Percentiles rank a stretch among this genome's conserved stretches.
These are phyloP conservation scores for Cyclargus thomasi DNA, from an alignment of 1,140 invertebrate species.

Conservation along the genomic window DNA sequence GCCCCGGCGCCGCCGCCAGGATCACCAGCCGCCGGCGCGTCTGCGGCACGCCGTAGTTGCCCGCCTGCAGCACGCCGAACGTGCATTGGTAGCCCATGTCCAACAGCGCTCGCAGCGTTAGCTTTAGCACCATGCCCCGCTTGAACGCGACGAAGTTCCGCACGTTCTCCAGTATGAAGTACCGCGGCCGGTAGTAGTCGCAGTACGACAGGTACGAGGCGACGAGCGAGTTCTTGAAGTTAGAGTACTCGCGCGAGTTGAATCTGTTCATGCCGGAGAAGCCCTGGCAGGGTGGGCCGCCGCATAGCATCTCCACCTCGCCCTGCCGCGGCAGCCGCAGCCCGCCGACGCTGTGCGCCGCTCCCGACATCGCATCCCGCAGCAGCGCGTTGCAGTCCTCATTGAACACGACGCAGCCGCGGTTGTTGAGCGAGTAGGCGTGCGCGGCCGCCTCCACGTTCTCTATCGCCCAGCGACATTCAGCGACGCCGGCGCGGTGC, in stretches of 20 bases:
- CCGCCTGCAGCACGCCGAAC: constrained; percentile 90
- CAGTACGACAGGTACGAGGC: constrained; percentile 89
- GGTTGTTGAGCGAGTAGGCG: constrained; percentile 88
- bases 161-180: constrained; percentile 92
- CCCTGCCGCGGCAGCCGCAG: constrained; percentile 84
- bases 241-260: constrained; percentile 89
- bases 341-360: constrained; percentile 60
- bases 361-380: constrained; percentile 78
- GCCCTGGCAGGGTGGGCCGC: constrained; percentile 94
- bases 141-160: constrained; percentile 90
- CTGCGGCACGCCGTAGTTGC: constrained; percentile 90
- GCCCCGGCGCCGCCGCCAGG: constrained; percentile 88
- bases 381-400: constrained; percentile 89
- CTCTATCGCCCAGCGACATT: constrained; percentile 89
- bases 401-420: constrained; percentile 83
- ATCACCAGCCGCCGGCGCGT: constrained; percentile 87
- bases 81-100: constrained; percentile 93
- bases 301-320: constrained; percentile 90
- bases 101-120: constrained; percentile 85
- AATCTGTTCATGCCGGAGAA: constrained; percentile 95
- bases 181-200: constrained; percentile 90
- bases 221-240: constrained; percentile 93
- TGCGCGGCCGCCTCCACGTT: constrained; percentile 85
- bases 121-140: constrained; percentile 87
- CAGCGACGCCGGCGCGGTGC: constrained; percentile 81